These are phyloP conservation scores for Drosophila saltans DNA, from an alignment of 1,140 invertebrate species.

Conservation along the genomic window DNA sequence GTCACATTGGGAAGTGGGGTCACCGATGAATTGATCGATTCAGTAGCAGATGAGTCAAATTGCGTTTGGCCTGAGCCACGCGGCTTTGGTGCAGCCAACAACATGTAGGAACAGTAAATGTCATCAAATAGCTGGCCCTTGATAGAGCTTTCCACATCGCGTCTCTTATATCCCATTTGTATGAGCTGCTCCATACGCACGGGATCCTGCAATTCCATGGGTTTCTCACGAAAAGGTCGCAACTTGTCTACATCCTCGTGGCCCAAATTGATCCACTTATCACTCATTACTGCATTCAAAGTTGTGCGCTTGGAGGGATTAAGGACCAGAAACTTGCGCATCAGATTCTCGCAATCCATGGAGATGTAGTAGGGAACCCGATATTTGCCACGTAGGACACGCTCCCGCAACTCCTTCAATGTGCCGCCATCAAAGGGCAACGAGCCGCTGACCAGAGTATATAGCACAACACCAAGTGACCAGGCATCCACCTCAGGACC, in stretches of 20 bases:
- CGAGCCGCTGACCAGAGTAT: slow-evolving; percentile 99
- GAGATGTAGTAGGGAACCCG: slow-evolving; percentile 99
- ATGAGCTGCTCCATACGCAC: slow-evolving; percentile 91
- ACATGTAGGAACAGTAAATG: slow-evolving; percentile 93
- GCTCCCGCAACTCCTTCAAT: slow-evolving; percentile 97
- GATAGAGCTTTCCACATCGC: slow-evolving; percentile 97
- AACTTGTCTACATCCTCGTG: slow-evolving; percentile 98
- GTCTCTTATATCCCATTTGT: slow-evolving; percentile 95
- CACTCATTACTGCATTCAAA: slow-evolving; percentile 98
- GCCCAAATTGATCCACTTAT: slow-evolving; percentile 99
- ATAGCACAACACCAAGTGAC: slow-evolving; percentile 99
- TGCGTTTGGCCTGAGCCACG: slow-evolving; percentile 25
- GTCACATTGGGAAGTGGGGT: slow-evolving; percentile 36
- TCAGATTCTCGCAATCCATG: slow-evolving; percentile 99
- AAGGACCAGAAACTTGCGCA: slow-evolving; percentile 99
- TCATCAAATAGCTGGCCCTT: slow-evolving; percentile 99
- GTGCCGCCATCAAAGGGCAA: slow-evolving; percentile 99
- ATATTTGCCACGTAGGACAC: slow-evolving; percentile 99
- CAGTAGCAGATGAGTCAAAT: neutral
- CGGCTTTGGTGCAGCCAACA: slow-evolving; percentile 52
- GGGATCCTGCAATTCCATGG: slow-evolving; percentile 63
- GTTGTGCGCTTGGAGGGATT: slow-evolving; percentile 98
- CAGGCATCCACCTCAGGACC: slow-evolving; percentile 99
- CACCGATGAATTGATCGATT: neutral
- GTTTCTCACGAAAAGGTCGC: slow-evolving; percentile 94